Percentiles rank a stretch among this genome's conserved stretches.
Conservation (phyloP, 2,888 invertebrate genomes). For the Himalopsyche kuldschensis region DNA sequence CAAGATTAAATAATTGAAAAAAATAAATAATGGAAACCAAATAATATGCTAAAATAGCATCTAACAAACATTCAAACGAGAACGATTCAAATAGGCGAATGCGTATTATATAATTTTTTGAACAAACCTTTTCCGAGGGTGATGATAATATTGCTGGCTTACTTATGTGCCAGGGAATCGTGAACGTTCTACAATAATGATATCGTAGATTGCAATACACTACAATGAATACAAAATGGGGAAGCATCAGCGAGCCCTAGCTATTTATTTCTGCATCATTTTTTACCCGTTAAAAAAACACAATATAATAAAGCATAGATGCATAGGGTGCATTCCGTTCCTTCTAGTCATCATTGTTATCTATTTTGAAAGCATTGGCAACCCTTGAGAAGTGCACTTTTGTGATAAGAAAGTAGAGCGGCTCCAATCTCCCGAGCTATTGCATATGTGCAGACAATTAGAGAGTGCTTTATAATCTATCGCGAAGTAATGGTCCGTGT, state of each 20-base stretch:
- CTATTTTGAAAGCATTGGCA: conserved; percentile 8
- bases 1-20: too few species aligned
- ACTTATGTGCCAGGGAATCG: not conserved
- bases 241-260: not conserved
- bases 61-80: too few species aligned
- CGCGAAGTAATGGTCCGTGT: too few species aligned
- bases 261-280: not conserved
- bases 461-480: too few species aligned
- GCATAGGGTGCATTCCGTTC: not conserved
- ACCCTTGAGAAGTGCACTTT: not conserved
- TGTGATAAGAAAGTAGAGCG: not conserved
- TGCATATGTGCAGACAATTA: too few species aligned
- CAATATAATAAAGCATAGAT: not conserved
- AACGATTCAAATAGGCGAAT: too few species aligned
- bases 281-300: not conserved
- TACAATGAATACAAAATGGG: not conserved
- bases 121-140: too few species aligned
- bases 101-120: too few species aligned
- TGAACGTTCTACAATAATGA: not conserved
- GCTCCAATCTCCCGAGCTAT: too few species aligned
- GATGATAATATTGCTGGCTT: too few species aligned
- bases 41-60: too few species aligned
- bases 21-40: too few species aligned
- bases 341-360: not conserved
- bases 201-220: not conserved